A percentile compares a stretch with the other conserved stretches of the same genome.
Conservation (phyloP, 2,888 invertebrate genomes). For the Anthrax anthrax region DNA sequence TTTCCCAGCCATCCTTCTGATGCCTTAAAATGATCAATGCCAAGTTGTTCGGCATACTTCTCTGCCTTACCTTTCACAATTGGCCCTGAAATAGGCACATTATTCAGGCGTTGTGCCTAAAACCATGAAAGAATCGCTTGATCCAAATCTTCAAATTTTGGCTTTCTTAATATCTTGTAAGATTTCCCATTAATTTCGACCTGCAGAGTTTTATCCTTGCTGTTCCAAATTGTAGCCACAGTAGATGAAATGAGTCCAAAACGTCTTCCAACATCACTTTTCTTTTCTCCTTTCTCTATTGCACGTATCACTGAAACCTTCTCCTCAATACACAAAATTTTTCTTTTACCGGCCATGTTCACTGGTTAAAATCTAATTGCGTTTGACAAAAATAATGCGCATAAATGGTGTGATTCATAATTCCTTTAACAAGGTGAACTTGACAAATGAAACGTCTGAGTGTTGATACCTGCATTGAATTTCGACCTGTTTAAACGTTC, state of each 20-base stretch:
- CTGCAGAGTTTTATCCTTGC: neutral
- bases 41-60: neutral
- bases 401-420: too few relatives aligned
- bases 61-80: neutral
- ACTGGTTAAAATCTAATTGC: neutral
- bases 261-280: slow-evolving; percentile 1
- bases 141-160: slow-evolving; percentile 1
- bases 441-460: too few relatives aligned
- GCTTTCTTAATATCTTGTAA: neutral
- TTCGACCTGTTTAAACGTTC: too few relatives aligned
- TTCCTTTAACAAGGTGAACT: too few relatives aligned
- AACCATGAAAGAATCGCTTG: neutral
- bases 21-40: neutral
- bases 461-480: too few relatives aligned
- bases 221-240: neutral
- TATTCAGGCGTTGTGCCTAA: neutral
- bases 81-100: neutral
- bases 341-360: slow-evolving; percentile 1
- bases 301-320: neutral
- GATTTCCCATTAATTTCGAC: neutral
- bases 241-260: neutral
- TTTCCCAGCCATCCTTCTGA: neutral
- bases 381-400: too few relatives aligned
- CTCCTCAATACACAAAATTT: neutral
- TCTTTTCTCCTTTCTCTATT: neutral